A percentile compares a stretch with the other conserved stretches of the same genome.
phyloP scores from a whole-genome alignment of 2,888 invertebrate genomes.

The Horisme vitalbata region DNA sequence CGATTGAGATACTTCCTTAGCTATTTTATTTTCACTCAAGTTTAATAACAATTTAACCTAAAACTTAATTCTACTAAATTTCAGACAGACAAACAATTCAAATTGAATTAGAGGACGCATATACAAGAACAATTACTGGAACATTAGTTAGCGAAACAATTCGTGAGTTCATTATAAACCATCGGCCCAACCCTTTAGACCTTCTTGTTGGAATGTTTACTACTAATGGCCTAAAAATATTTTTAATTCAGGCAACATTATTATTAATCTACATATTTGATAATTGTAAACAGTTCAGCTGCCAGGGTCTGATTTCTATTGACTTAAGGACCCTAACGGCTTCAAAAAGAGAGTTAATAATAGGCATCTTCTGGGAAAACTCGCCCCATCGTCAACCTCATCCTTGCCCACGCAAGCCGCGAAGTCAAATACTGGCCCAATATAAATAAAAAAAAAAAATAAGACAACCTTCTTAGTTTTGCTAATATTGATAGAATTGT shows the following conservation, averaged over 20 bases:
- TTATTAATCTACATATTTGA: constrained; percentile 1
- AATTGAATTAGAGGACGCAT: constrained; percentile 37
- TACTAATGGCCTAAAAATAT: constrained; percentile 57
- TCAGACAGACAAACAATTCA: constrained; percentile 29
- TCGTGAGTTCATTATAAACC: constrained; percentile 57
- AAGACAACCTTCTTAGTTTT: too few relatives aligned
- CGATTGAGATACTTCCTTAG: not conserved
- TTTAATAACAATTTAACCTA: constrained; percentile 1
- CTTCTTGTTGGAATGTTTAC: constrained; percentile 54
- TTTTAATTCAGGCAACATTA: constrained; percentile 15
- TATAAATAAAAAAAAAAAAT: too few relatives aligned
- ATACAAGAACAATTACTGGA: constrained; percentile 48
- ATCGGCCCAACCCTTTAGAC: constrained; percentile 51
- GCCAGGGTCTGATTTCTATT: too few relatives aligned
- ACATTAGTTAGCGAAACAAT: constrained; percentile 53
- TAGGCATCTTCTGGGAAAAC: too few relatives aligned
- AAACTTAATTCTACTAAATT: constrained; percentile 8
- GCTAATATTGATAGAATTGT: too few relatives aligned
- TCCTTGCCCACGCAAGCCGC: too few relatives aligned
- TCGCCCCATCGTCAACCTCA: too few relatives aligned
- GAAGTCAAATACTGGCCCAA: too few relatives aligned
- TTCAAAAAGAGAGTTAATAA: too few relatives aligned
- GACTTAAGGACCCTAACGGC: too few relatives aligned
- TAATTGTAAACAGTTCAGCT: too few relatives aligned
- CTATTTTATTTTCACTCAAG: constrained; percentile 1